Evolutionary conservation across 2,888 invertebrate genomes (phyloP), one percentile per base, ranked within the genome.

Genomic region (Cinara cedri): DNA sequence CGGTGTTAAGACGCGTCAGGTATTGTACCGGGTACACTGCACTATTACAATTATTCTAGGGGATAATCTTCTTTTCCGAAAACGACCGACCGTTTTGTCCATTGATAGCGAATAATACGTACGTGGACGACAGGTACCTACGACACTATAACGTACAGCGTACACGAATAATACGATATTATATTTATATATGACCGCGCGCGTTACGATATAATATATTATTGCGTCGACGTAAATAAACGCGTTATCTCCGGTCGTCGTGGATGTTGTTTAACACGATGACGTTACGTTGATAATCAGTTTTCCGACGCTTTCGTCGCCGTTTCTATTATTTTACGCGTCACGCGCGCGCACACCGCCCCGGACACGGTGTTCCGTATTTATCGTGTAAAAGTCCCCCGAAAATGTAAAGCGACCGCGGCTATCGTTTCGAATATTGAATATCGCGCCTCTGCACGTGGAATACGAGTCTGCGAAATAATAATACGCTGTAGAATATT

Each of bases 401-500:
- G 26, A 60, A 26, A n/a, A 60, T 16, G 3, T 26, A 60, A 8
- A 14, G 60, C 60, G 60, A 16, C 9, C 60, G 26, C 24, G 24
- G 10, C 60, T 26, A 24, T 60, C 19, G 19, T 55, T n/a, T 26
- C 10, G 34, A 34, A 60, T 26, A 26, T 60, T 60, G 26, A 16
- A 60, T 60, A 26, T 60, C 24, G 26, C 16, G n/a, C 26, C 60
- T 19, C 19, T 34, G 68, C 42, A 19, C n/a, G n/a, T n/a, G n/a
- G n/a, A n/a, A n/a, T n/a, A n/a, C n/a, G n/a, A n/a, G n/a, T n/a
- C n/a, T n/a, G n/a, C n/a, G n/a, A n/a, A n/a, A n/a, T n/a, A n/a
- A n/a, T n/a, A n/a, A n/a, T n/a, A n/a, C n/a, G n/a, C 49, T 34
- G 34, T 34, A 49, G 6, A 68, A 51, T 68, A 68, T 42, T 63